A percentile compares a stretch with the other conserved stretches of the same genome.
Conservation (phyloP, 2,888 invertebrate species). For the Athetis lepigone region DNA sequence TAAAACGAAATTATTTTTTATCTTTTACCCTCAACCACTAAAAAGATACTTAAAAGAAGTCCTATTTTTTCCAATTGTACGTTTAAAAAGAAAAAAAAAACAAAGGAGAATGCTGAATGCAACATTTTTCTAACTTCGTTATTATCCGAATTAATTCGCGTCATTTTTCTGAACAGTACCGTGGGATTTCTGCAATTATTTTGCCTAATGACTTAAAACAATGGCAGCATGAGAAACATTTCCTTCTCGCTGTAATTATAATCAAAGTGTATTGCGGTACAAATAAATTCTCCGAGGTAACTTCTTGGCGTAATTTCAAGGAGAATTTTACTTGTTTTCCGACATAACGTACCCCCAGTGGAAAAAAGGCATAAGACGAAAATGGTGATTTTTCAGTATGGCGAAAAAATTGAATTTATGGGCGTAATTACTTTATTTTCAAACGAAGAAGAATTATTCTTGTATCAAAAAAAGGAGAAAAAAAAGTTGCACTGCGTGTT, state of each 20-base stretch:
- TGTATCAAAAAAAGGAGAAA: no score
- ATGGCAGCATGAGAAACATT: slow-evolving; percentile 44
- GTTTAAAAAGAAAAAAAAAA: neutral
- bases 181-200: slow-evolving; percentile 32
- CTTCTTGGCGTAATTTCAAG: slow-evolving; percentile 31
- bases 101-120: neutral
- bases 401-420: no score
- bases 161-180: slow-evolving; percentile 4
- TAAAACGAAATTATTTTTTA: slow-evolving; percentile 63
- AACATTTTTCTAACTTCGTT: neutral
- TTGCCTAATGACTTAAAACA: slow-evolving; percentile 37
- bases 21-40: slow-evolving; percentile 19
- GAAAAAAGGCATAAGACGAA: no score
- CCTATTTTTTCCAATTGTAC: neutral
- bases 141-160: slow-evolving; percentile 15
- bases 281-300: slow-evolving; percentile 37
- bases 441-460: no score
- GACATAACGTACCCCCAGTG: no score
- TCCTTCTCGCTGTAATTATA: slow-evolving; percentile 48
- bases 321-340: slow-evolving; percentile 33
- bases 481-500: no score
- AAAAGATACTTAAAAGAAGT: slow-evolving; percentile 22
- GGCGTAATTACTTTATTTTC: no score
- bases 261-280: slow-evolving; percentile 47
- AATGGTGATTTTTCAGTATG: no score